Base-by-base conservation (phyloP, 1,140 invertebrate genomes). In the Adelges cooleyi region DNA sequence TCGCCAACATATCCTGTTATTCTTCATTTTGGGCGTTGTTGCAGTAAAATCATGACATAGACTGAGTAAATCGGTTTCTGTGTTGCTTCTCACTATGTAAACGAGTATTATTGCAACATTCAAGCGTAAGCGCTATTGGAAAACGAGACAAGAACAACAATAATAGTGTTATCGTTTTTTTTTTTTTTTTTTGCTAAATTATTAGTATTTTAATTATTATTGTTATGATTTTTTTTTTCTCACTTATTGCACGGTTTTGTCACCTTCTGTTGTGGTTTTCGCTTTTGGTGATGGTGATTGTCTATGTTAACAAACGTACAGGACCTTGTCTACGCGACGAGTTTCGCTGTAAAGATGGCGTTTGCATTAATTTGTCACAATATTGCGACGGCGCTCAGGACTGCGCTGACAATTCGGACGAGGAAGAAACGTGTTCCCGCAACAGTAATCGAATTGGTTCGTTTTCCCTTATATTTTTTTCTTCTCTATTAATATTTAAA, bases 381-480 rank as follows among this genome's bases (percentile, higher is more conserved):
- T 89, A 83, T 75, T 93, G 90, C 77, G 87, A 93, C 74, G 84
- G 84, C 68, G 78, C 82, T 67, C 85, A 91, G 75, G 87, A 93
- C 73, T 93, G 90, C 71, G 86, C 86, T 1, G 90, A 92, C 73
- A 82, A 82, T 29, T 87, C 84, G 42, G 89, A 93, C 74, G 90
- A 93, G 73, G 84, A 86, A 27, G 79, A 86, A 70, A 85, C 89
- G 74, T 86, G 90, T 92, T 44, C 40, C 15, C 40, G 17, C 22
- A 59, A 44, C 9, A 59, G 52, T 44, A 42, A 36, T 59, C 36
- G 66, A 67, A 53, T 53, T 36, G 66, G 66, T 67, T 67, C 27
- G 66, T 66, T 65, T 20, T n/a, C 20, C n/a, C 11, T 13, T 33
- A 50, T 38, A 44, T 66, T 27, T 54, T 11, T 59, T 17, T 59